Conservation (phyloP, 2,797 vertebrate species). For the Coregonus ussuriensis region DNA sequence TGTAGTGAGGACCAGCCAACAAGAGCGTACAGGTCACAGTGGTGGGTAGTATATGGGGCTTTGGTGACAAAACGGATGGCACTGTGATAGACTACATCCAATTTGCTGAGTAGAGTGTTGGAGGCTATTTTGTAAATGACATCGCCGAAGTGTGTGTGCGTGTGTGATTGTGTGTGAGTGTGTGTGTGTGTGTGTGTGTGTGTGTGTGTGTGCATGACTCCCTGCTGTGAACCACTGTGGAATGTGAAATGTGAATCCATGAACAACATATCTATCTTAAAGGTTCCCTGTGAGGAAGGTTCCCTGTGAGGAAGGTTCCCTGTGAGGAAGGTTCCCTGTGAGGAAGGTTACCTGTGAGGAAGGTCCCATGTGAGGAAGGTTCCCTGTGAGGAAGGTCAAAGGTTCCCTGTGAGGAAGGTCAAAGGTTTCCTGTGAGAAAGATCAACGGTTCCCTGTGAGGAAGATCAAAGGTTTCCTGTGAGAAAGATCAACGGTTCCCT, state of each 20-base stretch:
- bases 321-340: slow-evolving; percentile 18
- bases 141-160: no score
- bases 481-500: slow-evolving; percentile 26
- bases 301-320: slow-evolving; percentile 7
- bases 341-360: slow-evolving; percentile 13
- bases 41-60: no score
- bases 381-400: slow-evolving; percentile 13
- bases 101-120: no score
- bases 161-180: no score
- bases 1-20: no score
- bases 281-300: no score
- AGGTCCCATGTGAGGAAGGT: slow-evolving; percentile 7
- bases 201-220: not conserved
- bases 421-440: not conserved
- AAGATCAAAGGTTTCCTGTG: slow-evolving; percentile 27
- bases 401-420: slow-evolving; percentile 30
- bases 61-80: no score
- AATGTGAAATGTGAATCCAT: slow-evolving; percentile 4
- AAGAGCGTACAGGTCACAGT: no score
- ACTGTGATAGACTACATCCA: no score
- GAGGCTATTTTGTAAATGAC: no score
- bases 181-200: no score
- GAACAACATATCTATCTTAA: not conserved
- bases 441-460: slow-evolving; percentile 1
- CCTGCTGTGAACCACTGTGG: not conserved